Evolutionary conservation across 1,140 invertebrate species (phyloP).

Genomic region (Drosophila micromelanica): DNA sequence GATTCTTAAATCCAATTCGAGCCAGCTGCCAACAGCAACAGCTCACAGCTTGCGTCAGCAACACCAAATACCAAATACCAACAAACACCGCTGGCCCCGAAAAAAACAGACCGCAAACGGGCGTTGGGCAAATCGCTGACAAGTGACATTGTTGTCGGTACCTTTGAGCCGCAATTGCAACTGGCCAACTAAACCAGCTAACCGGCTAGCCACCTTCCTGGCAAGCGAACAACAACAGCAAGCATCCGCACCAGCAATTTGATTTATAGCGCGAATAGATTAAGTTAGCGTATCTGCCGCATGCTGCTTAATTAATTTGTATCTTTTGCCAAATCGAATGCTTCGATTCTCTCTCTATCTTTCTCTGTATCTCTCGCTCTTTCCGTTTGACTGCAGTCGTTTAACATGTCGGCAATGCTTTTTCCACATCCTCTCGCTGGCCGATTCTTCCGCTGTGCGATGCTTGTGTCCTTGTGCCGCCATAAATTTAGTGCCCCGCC

Average conservation of each 20-base stretch:
- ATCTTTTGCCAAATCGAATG: constrained; percentile 75
- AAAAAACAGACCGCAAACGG: constrained; percentile 1
- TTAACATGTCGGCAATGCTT: constrained; percentile 73
- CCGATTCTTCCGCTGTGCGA: constrained; percentile 66
- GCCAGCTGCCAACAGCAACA: constrained; percentile 9
- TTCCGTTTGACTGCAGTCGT: constrained; percentile 68
- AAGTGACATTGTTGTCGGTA: constrained; percentile 67
- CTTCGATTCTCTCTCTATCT: constrained; percentile 34
- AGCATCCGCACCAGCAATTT: constrained; percentile 50
- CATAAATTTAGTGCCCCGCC: constrained; percentile 76
- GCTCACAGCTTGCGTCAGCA: constrained; percentile 1
- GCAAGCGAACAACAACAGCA: background rate
- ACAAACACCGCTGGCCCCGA: constrained; percentile 3
- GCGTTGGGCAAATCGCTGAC: constrained; percentile 45
- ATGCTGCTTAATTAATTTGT: constrained; percentile 83
- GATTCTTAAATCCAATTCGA: constrained; percentile 14
- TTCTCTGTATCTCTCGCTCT: background rate
- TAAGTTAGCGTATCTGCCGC: constrained; percentile 77
- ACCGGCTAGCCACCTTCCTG: constrained; percentile 20
- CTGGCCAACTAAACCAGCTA: constrained; percentile 7
- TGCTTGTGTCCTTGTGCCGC: constrained; percentile 74
- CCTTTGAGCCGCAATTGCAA: constrained; percentile 57
- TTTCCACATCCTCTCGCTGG: constrained; percentile 23
- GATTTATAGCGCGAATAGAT: constrained; percentile 78
- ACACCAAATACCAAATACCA: constrained; percentile 8